Base-by-base conservation (phyloP, 2,113 vertebrate genomes). In the Leptodactylus fuscus region DNA sequence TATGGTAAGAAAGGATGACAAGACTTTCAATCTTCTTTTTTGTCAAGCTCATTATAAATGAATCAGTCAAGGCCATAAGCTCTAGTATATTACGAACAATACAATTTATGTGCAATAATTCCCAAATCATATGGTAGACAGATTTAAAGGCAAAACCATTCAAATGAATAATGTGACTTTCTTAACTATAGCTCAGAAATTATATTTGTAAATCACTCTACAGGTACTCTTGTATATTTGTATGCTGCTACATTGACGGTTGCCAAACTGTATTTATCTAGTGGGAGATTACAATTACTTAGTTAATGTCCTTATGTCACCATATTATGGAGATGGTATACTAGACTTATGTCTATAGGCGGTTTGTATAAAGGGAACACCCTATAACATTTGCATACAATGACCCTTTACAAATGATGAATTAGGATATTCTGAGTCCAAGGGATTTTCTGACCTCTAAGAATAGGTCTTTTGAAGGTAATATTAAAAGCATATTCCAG, bases 11-110 rank as follows among this genome's bases (percentile, higher is more conserved):
- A 88, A 90, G 87, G 89, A 83, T 93, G 92, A 92, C 91, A 93
- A 89, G 67, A 75, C 87, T 89, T 88, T 92, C 87, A 88, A 88
- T 94, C 89, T 94, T 85, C 53, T 84, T 88, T 81, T 90, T 87
- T 11, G 13, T 90, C 90, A 91, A 87, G 89, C 89, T 91, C 87
- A 88, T 94, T 92, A 91, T 89, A 92, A 92, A 93, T 91, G 88
- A 88, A 79, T 83, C 76, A 90, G 83, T 92, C 91, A 93, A 93
- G 90, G 88, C 85, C 92, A 87, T 87, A 88, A 84, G 65, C 89
- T 90, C 78, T 74, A 89, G 77, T 82, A 76, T 89, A 88, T 92
- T 90, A 87, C 82, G 83, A 91, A 87, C 82, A 89, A 87, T 82
- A 87, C 85, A 90, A 89, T 87, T 81, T 79, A 85, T 85, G 78